Base-by-base conservation (phyloP, 2,888 invertebrate species). In the Bugulina stolonifera region DNA sequence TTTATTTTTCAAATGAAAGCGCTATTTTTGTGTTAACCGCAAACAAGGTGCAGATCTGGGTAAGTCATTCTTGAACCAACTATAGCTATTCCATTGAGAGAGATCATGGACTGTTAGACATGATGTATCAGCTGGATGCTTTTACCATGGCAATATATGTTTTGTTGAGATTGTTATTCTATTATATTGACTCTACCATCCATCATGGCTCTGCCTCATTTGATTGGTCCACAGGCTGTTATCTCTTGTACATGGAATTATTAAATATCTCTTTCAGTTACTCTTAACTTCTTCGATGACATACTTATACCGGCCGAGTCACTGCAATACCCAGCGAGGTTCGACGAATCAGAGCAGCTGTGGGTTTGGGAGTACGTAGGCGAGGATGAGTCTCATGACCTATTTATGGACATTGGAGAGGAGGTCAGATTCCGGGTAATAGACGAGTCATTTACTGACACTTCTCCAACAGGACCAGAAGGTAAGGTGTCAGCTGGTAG, bases 331-430 rank as follows among this genome's bases (percentile, higher is more conserved):
- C 96, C 95, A 1, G 93, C 94, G 0, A 89, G 91, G 77, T 98
- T 95, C 78, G 83, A 84, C 78, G 85, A 85, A 76, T 58, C 93
- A 91, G 85, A 93, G 74, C 85, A 95, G 86, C 91, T 92, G 0
- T 97, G 96, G 96, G 91, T 95, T 0, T 97, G 97, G 97, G 93
- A 95, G 81, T 97, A 96, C 83, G 91, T 92, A 34, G 89, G 90
- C 72, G 85, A 84, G 14, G 91, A 91, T 81, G 92, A 91, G 76
- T 91, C 90, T 80, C 95, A 95, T 86, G 93, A 95, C 82, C 88
- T 97, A 52, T 94, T 91, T 81, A 94, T 97, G 94, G 96, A 97
- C 83, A 82, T 84, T 73, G 87, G 86, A 70, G 85, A 85, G 77
- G 89, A 91, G 78, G 93, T 91, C 87, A 84, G 93, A 80, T 95